phyloP scores from a whole-genome alignment of 2,797 vertebrate genomes.

The Chloroceryle inda region DNA sequence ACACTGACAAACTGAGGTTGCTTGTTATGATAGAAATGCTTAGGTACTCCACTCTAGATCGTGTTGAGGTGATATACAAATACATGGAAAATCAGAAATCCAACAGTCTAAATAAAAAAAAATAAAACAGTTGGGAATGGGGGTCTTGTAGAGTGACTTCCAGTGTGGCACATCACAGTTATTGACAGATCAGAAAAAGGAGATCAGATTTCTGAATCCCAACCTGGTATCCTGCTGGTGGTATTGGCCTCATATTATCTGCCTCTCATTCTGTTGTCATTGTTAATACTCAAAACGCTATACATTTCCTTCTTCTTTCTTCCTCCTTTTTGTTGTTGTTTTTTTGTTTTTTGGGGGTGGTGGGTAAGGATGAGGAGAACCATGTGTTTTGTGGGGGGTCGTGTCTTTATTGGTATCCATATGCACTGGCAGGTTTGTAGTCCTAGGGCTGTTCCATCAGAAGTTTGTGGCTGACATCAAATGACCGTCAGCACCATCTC shows the following conservation, averaged over 20 bases:
- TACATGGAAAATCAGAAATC: not conserved
- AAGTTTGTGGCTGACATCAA: not conserved
- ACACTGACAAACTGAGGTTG: not conserved
- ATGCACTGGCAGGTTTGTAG: not conserved
- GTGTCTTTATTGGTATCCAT: not conserved
- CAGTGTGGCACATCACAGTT: not conserved
- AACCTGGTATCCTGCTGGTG: not conserved
- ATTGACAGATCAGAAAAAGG: not conserved
- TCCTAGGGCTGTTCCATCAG: not conserved
- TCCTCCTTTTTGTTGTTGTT: not conserved
- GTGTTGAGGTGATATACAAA: not conserved
- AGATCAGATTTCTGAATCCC: not conserved
- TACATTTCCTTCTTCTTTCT: not conserved
- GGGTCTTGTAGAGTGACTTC: not conserved
- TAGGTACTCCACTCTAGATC: not conserved
- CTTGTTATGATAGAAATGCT: not conserved
- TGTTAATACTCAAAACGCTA: not conserved
- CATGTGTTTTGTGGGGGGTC: not conserved
- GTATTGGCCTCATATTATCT: not conserved
- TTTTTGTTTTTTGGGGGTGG: too few species aligned
- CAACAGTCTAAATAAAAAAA: not conserved
- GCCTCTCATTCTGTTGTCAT: not conserved
- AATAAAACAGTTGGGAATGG: not conserved
- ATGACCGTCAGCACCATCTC: not conserved
- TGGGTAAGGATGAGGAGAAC: too few species aligned